A percentile compares a stretch with the other conserved stretches of the same genome.
These are phyloP conservation scores for Tortricodes alternella DNA, from an alignment of 2,888 invertebrate species.

Conservation along the genomic window DNA sequence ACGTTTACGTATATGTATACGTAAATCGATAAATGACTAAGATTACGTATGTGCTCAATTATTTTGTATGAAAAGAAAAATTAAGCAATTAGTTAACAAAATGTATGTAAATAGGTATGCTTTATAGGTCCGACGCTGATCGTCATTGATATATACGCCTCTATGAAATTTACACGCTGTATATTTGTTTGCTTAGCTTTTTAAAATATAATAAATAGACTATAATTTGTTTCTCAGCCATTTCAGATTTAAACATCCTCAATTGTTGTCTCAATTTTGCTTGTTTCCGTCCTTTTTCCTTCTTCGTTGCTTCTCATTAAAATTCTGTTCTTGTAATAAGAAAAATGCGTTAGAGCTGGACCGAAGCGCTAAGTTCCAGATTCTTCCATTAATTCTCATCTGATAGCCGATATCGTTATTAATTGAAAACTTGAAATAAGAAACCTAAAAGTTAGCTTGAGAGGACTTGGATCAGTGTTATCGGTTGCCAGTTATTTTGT, in stretches of 20 bases:
- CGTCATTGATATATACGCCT: too few relatives aligned
- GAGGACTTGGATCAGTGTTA: background rate
- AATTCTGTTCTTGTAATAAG: conserved; percentile 42
- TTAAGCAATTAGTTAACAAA: too few relatives aligned
- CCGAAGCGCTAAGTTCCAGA: conserved; percentile 42
- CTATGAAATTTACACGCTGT: too few relatives aligned
- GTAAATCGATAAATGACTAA: too few relatives aligned
- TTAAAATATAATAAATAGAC: too few relatives aligned
- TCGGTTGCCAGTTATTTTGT: background rate
- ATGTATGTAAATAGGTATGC: too few relatives aligned
- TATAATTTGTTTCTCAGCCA: background rate
- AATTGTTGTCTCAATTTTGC: background rate
- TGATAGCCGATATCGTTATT: conserved; percentile 54
- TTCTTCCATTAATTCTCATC: conserved; percentile 54
- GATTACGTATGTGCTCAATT: too few relatives aligned
- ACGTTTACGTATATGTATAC: too few relatives aligned
- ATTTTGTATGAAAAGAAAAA: too few relatives aligned
- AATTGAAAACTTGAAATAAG: conserved; percentile 59
- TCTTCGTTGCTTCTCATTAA: conserved; percentile 32
- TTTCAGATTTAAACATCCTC: conserved; percentile 4
- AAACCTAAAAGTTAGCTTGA: conserved; percentile 36
- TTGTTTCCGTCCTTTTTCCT: conserved; percentile 23
- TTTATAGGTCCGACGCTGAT: too few relatives aligned
- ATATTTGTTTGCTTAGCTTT: too few relatives aligned
- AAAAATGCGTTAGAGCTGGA: conserved; percentile 34